phyloP scores from a whole-genome alignment of 1,140 invertebrate species.

The Muscidifurax raptorellus region DNA sequence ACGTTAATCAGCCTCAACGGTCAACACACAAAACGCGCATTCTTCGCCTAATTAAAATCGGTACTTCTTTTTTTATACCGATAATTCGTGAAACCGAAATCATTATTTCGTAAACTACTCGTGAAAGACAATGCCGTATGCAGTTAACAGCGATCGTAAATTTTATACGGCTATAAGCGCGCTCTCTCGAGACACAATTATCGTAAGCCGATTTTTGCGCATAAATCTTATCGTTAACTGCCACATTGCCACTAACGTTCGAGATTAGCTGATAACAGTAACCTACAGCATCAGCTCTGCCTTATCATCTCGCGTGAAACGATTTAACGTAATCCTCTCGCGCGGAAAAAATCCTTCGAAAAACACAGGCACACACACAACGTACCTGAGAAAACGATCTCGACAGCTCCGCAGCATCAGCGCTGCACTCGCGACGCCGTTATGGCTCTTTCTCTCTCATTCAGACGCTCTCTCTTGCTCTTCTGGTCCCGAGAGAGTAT shows the following conservation, averaged over 20 bases:
- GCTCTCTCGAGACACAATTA: background rate
- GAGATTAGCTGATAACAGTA: background rate
- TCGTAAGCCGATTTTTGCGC: background rate
- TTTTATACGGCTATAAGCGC: background rate
- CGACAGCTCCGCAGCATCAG: background rate
- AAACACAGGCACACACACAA: too few species aligned
- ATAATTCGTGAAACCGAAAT: background rate
- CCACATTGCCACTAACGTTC: background rate
- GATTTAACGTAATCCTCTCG: background rate
- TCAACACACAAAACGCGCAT: too few species aligned
- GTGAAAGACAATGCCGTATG: background rate
- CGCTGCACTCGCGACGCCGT: constrained; percentile 24
- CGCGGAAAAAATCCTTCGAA: too few species aligned
- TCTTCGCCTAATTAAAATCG: too few species aligned
- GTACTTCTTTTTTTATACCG: too few species aligned
- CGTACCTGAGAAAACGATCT: background rate
- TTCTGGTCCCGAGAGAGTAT: background rate
- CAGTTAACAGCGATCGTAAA: background rate
- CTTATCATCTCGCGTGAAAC: too few species aligned
- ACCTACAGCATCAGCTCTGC: too few species aligned
- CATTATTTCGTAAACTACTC: background rate
- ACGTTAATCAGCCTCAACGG: background rate
- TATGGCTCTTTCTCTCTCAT: background rate
- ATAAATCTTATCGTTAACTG: background rate
- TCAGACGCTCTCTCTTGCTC: constrained; percentile 19